phyloP scores from a whole-genome alignment of 2,797 vertebrate genomes.

The Sphenodon punctatus region DNA sequence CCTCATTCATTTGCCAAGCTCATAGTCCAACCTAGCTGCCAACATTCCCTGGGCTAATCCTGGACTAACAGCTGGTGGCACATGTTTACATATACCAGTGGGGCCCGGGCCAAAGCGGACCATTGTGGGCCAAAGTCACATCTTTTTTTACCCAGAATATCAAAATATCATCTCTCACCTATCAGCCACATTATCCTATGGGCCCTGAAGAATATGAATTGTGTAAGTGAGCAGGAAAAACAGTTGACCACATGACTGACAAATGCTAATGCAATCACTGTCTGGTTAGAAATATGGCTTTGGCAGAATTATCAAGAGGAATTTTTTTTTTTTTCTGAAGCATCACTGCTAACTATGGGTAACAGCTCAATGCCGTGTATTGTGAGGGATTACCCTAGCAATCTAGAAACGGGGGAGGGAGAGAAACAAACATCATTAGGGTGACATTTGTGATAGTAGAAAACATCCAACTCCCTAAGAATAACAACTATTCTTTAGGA shows the following conservation, averaged over 20 bases:
- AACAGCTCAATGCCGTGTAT: neutral
- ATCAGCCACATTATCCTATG: neutral
- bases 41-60: no score
- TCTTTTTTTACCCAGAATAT: no score
- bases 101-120: no score
- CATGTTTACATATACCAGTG: no score
- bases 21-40: no score
- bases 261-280: neutral
- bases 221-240: neutral
- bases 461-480: neutral
- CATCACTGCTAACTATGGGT: neutral
- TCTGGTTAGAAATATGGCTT: accelerated
- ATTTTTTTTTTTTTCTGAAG: neutral
- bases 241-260: neutral
- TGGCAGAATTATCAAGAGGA: neutral
- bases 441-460: neutral
- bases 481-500: neutral
- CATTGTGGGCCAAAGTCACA: no score
- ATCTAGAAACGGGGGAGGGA: neutral
- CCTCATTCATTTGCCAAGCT: no score
- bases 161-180: neutral
- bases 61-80: no score
- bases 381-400: neutral
- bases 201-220: neutral
- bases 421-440: neutral